Evolutionary conservation across 2,888 invertebrate genomes (phyloP).

Genomic region (Dryocosmus kuriphilus): DNA sequence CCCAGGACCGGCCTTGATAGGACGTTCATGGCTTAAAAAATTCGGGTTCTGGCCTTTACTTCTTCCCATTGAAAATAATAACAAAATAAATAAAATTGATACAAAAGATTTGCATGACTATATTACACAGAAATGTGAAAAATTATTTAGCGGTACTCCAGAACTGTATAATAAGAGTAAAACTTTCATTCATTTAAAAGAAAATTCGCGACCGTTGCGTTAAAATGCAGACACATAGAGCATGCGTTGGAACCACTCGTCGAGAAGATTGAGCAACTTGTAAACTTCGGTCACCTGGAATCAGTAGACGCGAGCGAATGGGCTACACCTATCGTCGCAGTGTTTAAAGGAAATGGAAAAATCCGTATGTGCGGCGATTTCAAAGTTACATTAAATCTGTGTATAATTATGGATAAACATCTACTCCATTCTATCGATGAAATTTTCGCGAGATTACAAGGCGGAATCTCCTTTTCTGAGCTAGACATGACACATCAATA

Average conservation of each 20-base stretch:
- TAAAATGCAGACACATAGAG: slow-evolving; percentile 45
- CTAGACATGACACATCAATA: slow-evolving; percentile 47
- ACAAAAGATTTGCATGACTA: neutral
- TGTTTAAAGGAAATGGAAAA: slow-evolving; percentile 36
- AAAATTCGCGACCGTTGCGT: slow-evolving; percentile 44
- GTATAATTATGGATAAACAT: slow-evolving; percentile 41
- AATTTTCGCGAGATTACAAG: slow-evolving; percentile 46
- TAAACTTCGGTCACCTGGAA: slow-evolving; percentile 39
- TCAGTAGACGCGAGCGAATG: slow-evolving; percentile 38
- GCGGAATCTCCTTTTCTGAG: slow-evolving; percentile 42
- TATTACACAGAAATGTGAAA: slow-evolving; percentile 22
- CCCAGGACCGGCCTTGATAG: slow-evolving; percentile 44
- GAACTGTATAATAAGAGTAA: slow-evolving; percentile 47
- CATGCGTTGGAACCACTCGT: slow-evolving; percentile 46
- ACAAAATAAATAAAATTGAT: slow-evolving; percentile 28
- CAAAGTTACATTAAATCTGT: slow-evolving; percentile 41
- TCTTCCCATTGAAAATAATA: neutral
- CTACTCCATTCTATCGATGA: slow-evolving; percentile 48
- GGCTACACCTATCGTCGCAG: slow-evolving; percentile 42
- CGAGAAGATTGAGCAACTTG: slow-evolving; percentile 44
- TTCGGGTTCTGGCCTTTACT: slow-evolving; percentile 48
- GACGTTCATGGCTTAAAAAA: slow-evolving; percentile 47
- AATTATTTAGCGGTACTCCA: slow-evolving; percentile 41
- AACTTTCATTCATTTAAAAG: slow-evolving; percentile 46
- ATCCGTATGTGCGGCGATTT: slow-evolving; percentile 35